Percentiles rank a stretch among this genome's conserved stretches.
Conservation (phyloP, 2,797 vertebrate genomes). For the Dromococcyx pavoninus region DNA sequence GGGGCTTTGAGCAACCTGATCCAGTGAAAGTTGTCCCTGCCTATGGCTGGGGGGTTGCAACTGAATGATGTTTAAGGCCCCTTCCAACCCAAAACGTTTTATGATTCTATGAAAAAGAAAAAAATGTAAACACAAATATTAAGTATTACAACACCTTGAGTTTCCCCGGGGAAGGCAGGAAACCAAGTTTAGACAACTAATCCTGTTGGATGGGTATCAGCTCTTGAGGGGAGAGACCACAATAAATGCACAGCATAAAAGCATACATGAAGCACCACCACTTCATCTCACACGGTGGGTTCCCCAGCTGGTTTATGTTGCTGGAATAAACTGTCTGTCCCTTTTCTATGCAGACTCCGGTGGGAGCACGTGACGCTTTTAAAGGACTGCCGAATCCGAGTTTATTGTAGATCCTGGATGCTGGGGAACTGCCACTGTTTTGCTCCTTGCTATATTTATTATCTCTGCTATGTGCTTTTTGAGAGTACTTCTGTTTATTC, state of each 20-base stretch:
- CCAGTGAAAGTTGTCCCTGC: too few species aligned
- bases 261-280: neutral
- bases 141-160: neutral
- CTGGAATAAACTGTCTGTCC: neutral
- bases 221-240: neutral
- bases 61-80: too few species aligned
- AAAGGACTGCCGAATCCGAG: neutral
- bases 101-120: neutral
- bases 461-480: neutral
- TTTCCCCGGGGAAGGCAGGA: neutral
- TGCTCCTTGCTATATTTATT: neutral
- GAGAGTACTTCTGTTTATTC: neutral
- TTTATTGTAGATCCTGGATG: neutral
- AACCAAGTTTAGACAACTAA: neutral
- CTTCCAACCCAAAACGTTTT: too few species aligned
- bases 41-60: too few species aligned
- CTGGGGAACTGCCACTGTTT: neutral
- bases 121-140: neutral
- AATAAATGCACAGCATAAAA: neutral
- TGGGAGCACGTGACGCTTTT: neutral
- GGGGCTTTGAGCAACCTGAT: too few species aligned
- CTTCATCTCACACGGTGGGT: accelerated
- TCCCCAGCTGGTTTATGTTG: neutral
- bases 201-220: neutral
- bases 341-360: neutral